Conservation (phyloP, 2,888 invertebrate species). For the Oasisia sp. region DNA sequence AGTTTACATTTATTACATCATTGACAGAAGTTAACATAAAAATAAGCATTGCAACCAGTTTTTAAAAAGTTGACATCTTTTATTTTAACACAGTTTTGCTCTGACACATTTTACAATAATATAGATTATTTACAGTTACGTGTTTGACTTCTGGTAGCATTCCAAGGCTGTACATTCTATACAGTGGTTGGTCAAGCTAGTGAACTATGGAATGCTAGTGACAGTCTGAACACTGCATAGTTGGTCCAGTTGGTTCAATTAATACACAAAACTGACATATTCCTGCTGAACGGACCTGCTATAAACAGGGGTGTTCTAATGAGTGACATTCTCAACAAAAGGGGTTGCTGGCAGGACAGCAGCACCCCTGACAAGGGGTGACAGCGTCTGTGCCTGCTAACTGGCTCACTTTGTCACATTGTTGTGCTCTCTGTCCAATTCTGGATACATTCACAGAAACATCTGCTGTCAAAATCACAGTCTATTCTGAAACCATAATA, state of each 20-base stretch:
- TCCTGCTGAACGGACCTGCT: background rate
- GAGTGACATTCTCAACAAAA: background rate
- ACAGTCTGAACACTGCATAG: background rate
- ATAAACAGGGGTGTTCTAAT: background rate
- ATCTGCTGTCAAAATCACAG: background rate
- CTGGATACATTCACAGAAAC: background rate
- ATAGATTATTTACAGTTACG: background rate
- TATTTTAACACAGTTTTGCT: too few relatives aligned
- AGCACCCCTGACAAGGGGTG: background rate
- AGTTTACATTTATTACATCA: too few relatives aligned
- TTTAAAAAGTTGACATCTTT: too few relatives aligned
- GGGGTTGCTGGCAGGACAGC: background rate
- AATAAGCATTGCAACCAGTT: too few relatives aligned
- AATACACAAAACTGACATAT: slow-evolving; percentile 11
- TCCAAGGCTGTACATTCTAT: background rate
- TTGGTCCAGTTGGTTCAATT: background rate
- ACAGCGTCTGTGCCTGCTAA: background rate
- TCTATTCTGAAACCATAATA: background rate
- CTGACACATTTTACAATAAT: too few relatives aligned
- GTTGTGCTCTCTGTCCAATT: background rate
- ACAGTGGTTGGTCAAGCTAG: background rate
- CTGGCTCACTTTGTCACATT: background rate
- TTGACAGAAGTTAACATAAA: too few relatives aligned
- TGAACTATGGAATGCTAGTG: background rate
- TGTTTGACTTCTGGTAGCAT: background rate